Base-by-base conservation (phyloP, 2,888 invertebrate genomes). In the Lysandra coridon region DNA sequence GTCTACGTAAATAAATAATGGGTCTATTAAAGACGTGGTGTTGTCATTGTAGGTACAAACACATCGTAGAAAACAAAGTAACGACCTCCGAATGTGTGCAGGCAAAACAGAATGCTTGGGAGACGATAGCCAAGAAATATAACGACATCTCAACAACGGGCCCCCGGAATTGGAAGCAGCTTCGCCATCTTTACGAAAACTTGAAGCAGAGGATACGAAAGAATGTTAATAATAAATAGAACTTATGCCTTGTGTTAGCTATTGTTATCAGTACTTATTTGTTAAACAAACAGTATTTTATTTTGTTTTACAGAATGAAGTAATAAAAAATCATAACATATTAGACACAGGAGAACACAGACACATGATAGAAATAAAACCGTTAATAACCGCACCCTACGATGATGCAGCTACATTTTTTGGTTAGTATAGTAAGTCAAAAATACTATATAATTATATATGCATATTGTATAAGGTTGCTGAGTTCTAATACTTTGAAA, bases 101-200 rank as follows among this genome's bases (percentile, higher is more conserved):
- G 14, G 69, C 69, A 6, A 69, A 69, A 69, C 33, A 69, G 30
- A 69, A 69, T 17, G 69, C 69, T 14, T 69, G 69, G 69, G 69
- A 69, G 33, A 69, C 69, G 33, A 69, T 69, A 69, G 33, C 69
- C 33, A 69, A 69, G 12, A 69, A 69, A 5, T 69, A 69, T 17
- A 69, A 69, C 69, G 69, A 33, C 37, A 69, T 69, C 4, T 69
- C 69, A 12, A 33, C 69, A 33, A 69, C 69, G 17, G 69, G 69
- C 10, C 69, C 69, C 6, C 30, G 69, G 17, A 69, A 33, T 23
- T 69, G 33, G 69, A 69, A 69, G 33, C 69, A 69, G 33, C 69
- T 69, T 69, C 69, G 69, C 5, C 69, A 69, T 69, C 69, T 69
- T 37, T 69, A 69, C 33, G 69, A 69, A 14, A 69, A 69, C 10